A percentile compares a stretch with the other conserved stretches of the same genome.
Conservation (phyloP, 1,140 invertebrate species). For the Cyphomyrmex costatus region DNA sequence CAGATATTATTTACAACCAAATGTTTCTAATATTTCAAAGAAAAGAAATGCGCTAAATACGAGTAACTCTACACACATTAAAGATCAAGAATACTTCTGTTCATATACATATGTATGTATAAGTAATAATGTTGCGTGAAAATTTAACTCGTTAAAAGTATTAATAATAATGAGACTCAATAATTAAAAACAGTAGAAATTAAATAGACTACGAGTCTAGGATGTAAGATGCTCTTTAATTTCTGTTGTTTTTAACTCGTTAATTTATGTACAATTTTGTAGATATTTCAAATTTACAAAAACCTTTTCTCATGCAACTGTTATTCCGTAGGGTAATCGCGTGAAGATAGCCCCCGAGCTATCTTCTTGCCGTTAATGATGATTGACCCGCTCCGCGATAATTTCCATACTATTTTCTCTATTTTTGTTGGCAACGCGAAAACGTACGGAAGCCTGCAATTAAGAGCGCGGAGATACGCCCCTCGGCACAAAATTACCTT, state of each 20-base stretch:
- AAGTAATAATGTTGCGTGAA: background rate
- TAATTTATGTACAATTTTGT: background rate
- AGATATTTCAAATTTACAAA: background rate
- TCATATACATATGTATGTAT: no score
- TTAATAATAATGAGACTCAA: no score
- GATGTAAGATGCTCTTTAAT: no score
- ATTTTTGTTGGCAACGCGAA: conserved; percentile 10
- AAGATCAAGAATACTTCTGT: no score
- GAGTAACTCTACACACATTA: no score
- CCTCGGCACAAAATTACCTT: conserved; percentile 23
- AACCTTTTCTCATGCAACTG: background rate
- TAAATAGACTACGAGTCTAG: no score
- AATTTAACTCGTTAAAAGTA: background rate
- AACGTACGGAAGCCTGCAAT: conserved; percentile 17
- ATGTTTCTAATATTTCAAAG: no score
- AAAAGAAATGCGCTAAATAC: no score
- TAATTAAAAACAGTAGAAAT: no score
- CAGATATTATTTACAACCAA: no score
- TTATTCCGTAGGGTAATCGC: conserved; percentile 7
- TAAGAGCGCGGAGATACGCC: conserved; percentile 13
- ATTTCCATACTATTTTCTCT: conserved; percentile 45
- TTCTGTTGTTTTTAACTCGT: no score
- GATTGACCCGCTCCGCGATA: conserved; percentile 42
- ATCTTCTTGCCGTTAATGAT: conserved; percentile 55
- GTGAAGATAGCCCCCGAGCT: conserved; percentile 19